Evolutionary conservation across 2,888 invertebrate genomes (phyloP), one percentile per base, ranked within the genome.

Genomic region (Altica lythri): DNA sequence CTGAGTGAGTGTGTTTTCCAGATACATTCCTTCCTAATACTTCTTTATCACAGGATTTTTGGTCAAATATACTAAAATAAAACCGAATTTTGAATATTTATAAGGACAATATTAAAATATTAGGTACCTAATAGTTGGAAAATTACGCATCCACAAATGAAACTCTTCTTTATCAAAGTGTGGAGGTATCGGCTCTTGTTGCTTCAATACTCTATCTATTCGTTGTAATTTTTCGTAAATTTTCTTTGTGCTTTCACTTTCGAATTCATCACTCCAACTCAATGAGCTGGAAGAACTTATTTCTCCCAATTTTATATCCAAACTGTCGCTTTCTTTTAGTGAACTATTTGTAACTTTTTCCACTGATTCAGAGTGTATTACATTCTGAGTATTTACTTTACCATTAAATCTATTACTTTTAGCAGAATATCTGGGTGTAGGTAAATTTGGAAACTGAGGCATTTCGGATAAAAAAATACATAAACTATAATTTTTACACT

Each of bases 161-260:
- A 82, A 83, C 68, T 84, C 83, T 25, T 83, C 80, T 57, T 79
- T 71, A 57, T 83, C 80, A 47, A 80, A 79, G 37, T 79, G 75
- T 19, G 78, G 62, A 1, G 74, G 74, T 35, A 78, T 77, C 56
- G 80, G 79, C 16, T 80, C 80, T 61, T 80, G 79, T 69, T 81
- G 77, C 63, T 81, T 81, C 19, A 84, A 67, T 9, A 83, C 80
- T 63, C 81, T 77, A 64, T 83, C 81, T 62, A 84, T 81, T 50
- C 78, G 73, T 40, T 81, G 79, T 76, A 82, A 80, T 73, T 84
- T 83, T 1, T 75, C 71, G n/a, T 77, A 75, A 13, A 84, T 75
- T 14, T 68, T 73, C 64, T 75, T 79, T 0, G 81, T 77, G 0
- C 80, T 80, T 61, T 82, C 81, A 4, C 76, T 77, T 51, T 83